Evolutionary conservation across 2,797 vertebrate genomes (phyloP).

Genomic region (Corythornis leucogaster): DNA sequence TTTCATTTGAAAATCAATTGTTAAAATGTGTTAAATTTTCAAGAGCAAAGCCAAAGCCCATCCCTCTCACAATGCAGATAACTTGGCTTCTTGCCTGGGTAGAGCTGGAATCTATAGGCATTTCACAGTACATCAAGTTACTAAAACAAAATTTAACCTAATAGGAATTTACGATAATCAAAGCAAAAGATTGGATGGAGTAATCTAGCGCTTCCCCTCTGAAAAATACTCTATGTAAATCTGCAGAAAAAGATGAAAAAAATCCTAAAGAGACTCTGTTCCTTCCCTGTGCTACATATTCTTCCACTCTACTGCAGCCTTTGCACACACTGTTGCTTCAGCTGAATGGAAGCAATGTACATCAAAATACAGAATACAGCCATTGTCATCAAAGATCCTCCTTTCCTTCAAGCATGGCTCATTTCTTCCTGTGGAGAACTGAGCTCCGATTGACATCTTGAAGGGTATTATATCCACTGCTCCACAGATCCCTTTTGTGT

Average conservation of each 20-base stretch:
- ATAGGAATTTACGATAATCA: neutral
- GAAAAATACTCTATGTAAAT: neutral
- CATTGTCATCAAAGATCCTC: neutral
- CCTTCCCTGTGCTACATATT: neutral
- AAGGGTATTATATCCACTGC: neutral
- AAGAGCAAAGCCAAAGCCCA: neutral
- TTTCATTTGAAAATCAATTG: slow-evolving; percentile 21
- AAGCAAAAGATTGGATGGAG: neutral
- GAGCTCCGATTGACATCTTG: neutral
- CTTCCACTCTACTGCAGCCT: neutral
- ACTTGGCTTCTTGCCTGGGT: slow-evolving; percentile 29
- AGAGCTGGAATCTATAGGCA: neutral
- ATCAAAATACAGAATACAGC: neutral
- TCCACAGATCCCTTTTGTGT: slow-evolving; percentile 38
- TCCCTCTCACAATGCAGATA: neutral
- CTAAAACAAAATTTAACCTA: neutral
- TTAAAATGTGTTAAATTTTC: slow-evolving; percentile 8
- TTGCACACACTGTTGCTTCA: neutral
- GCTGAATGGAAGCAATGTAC: neutral
- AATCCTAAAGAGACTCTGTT: neutral
- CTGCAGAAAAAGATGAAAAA: neutral
- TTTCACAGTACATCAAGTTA: neutral
- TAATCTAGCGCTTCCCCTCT: neutral
- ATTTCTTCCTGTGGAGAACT: neutral
- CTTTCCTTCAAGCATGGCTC: neutral